phyloP scores from a whole-genome alignment of 2,888 invertebrate species.

The Drosophila lacicola region DNA sequence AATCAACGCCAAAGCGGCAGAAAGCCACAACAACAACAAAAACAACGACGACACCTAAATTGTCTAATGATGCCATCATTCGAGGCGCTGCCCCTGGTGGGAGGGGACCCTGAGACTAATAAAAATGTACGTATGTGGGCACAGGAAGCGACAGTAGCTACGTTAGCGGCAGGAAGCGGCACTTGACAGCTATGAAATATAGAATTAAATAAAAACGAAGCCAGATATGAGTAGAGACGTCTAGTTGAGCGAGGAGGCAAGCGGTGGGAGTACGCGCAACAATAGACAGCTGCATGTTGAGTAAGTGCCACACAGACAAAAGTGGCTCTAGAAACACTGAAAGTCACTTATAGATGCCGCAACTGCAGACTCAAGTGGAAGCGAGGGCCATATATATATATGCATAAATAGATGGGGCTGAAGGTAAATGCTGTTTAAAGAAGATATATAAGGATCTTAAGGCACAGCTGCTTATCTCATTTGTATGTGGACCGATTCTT shows the following conservation, averaged over 20 bases:
- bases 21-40: conserved; percentile 12
- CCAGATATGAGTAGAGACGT: conserved; percentile 28
- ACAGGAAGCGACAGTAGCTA: conserved; percentile 41
- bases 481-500: conserved; percentile 46
- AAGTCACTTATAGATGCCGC: conserved; percentile 36
- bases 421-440: neutral
- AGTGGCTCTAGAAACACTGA: conserved; percentile 32
- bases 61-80: conserved; percentile 80
- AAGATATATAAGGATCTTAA: conserved; percentile 4
- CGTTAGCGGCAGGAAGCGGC: conserved; percentile 66
- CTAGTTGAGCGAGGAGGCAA: neutral
- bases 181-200: conserved; percentile 74
- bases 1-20: conserved; percentile 63
- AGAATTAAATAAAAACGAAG: conserved; percentile 47
- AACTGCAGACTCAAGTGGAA: conserved; percentile 22
- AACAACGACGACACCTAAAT: conserved; percentile 65
- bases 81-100: conserved; percentile 29
- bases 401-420: neutral
- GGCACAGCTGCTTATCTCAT: conserved; percentile 53
- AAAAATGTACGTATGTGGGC: conserved; percentile 67
- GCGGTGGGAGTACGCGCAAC: conserved; percentile 19
- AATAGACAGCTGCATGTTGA: conserved; percentile 38
- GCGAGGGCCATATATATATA: neutral
- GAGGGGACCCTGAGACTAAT: conserved; percentile 50
- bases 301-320: conserved; percentile 10